Evolutionary conservation across 2,113 vertebrate genomes (phyloP).

Genomic region (Aleadryas rufinucha): DNA sequence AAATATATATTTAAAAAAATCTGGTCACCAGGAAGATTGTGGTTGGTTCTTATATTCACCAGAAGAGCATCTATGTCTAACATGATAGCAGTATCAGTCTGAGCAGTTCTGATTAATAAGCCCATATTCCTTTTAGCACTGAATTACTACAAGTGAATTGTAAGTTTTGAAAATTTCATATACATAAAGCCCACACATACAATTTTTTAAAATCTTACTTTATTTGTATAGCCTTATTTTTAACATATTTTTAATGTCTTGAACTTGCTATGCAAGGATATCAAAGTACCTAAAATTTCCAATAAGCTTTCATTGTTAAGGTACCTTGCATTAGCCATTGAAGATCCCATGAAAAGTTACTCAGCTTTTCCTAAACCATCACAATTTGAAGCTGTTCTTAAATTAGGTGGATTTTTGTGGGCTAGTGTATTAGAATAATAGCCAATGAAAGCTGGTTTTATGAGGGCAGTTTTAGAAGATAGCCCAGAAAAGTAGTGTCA

Average conservation of each 20-base stretch:
- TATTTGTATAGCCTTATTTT: neutral
- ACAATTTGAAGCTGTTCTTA: neutral
- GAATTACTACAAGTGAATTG: neutral
- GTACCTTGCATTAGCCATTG: neutral
- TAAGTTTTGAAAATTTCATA: neutral
- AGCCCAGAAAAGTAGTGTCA: neutral
- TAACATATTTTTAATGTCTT: neutral
- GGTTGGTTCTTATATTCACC: neutral
- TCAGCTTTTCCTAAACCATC: neutral
- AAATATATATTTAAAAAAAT: neutral
- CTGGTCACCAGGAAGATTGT: neutral
- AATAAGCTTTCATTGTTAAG: neutral
- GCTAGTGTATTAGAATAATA: neutral
- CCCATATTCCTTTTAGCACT: neutral
- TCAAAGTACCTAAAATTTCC: neutral
- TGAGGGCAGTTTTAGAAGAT: neutral
- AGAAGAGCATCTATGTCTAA: neutral
- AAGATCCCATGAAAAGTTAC: neutral
- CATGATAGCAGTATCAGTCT: neutral
- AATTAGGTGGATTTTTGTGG: neutral
- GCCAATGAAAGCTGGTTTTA: neutral
- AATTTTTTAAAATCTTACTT: neutral
- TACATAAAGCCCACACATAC: accelerated
- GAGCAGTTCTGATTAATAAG: neutral
- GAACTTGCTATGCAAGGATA: neutral